Conservation (phyloP, 2,797 vertebrate species). For the Chaunax sp. region DNA sequence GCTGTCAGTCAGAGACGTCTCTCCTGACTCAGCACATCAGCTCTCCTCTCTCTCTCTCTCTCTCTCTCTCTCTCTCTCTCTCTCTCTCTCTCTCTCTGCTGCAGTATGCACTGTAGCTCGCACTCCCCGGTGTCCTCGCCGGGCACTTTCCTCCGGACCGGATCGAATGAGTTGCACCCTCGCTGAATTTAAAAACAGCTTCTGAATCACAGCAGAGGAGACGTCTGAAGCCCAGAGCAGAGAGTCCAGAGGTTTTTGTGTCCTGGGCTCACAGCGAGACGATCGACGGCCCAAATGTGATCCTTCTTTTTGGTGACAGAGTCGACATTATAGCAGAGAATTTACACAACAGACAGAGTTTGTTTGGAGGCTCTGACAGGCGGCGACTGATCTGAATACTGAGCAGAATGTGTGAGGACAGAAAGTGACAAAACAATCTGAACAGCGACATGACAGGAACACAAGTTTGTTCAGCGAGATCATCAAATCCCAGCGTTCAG, state of each 20-base stretch:
- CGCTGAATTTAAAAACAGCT: neutral
- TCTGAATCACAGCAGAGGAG: neutral
- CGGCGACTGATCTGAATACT: neutral
- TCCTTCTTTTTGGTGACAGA: neutral
- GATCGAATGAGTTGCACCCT: neutral
- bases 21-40: slow-evolving; percentile 58
- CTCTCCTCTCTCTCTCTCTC: no score
- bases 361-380: neutral
- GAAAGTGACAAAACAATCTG: slow-evolving; percentile 43
- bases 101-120: slow-evolving; percentile 2
- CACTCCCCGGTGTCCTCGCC: neutral
- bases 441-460: slow-evolving; percentile 33
- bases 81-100: neutral
- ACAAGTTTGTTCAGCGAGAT: slow-evolving; percentile 9
- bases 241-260: neutral
- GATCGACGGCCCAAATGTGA: slow-evolving; percentile 5
- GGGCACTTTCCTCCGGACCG: slow-evolving; percentile 13
- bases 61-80: no score
- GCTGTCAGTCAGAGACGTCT: slow-evolving; percentile 45
- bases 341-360: slow-evolving; percentile 9
- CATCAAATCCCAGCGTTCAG: neutral
- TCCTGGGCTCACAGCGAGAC: no score
- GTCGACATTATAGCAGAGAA: neutral
- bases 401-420: slow-evolving; percentile 37
- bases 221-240: neutral